A percentile compares a stretch with the other conserved stretches of the same genome.
These are phyloP conservation scores for Papilio helenus DNA, from an alignment of 1,140 invertebrate species.

Conservation along the genomic window DNA sequence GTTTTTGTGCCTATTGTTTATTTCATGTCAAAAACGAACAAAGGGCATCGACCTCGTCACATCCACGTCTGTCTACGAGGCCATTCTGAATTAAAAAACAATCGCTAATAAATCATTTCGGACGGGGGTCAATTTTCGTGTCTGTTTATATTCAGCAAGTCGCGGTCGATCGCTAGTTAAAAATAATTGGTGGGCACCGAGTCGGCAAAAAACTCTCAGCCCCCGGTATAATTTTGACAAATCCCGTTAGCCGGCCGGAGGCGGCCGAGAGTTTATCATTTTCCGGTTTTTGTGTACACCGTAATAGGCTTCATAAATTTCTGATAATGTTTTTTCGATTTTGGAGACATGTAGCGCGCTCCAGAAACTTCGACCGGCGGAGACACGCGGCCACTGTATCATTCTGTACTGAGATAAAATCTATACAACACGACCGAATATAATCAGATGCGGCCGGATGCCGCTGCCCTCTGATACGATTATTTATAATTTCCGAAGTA, in stretches of 20 bases:
- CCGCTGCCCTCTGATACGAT: neutral
- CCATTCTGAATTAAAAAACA: slow-evolving; percentile 34
- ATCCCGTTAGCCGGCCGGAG: slow-evolving; percentile 63
- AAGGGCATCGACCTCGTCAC: slow-evolving; percentile 17
- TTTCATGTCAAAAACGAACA: slow-evolving; percentile 21
- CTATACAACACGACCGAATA: slow-evolving; percentile 14
- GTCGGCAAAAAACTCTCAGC: slow-evolving; percentile 54
- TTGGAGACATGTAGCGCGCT: slow-evolving; percentile 47
- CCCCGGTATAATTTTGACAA: slow-evolving; percentile 68
- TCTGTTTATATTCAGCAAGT: slow-evolving; percentile 41
- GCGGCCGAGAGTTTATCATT: slow-evolving; percentile 67
- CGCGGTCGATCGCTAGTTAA: slow-evolving; percentile 54
- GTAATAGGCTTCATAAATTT: slow-evolving; percentile 77
- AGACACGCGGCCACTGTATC: neutral
- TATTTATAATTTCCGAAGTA: slow-evolving; percentile 7
- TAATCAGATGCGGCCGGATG: slow-evolving; percentile 9
- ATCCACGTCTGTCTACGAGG: slow-evolving; percentile 18
- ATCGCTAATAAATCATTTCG: slow-evolving; percentile 37
- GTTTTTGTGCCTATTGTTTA: slow-evolving; percentile 30
- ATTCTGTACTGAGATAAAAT: neutral
- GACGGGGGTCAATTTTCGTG: slow-evolving; percentile 36
- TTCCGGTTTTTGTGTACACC: slow-evolving; percentile 68
- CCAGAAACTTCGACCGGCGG: slow-evolving; percentile 46
- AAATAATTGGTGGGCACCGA: slow-evolving; percentile 66
- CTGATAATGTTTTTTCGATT: slow-evolving; percentile 76